phyloP scores from a whole-genome alignment of 2,888 invertebrate species.

The Perdita meconis region DNA sequence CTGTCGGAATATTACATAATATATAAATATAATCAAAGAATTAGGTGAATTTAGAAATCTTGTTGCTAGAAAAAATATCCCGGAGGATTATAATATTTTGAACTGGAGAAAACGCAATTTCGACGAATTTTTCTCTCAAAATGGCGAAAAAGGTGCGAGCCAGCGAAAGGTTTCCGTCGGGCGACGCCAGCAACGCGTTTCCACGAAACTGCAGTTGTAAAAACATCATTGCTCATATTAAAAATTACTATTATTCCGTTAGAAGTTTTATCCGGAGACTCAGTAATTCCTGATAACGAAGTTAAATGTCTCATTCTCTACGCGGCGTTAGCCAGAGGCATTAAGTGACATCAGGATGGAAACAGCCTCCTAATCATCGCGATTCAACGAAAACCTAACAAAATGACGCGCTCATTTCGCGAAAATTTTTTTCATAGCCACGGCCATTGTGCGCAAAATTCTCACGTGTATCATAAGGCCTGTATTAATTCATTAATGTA shows the following conservation, averaged over 20 bases:
- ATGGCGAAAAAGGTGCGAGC: not conserved
- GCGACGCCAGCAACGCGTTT: not conserved
- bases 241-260: constrained; percentile 1
- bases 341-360: not conserved
- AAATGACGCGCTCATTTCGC: constrained; percentile 7
- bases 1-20: no score
- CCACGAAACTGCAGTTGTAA: not conserved
- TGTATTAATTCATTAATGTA: constrained; percentile 13
- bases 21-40: no score
- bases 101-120: not conserved
- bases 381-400: constrained; percentile 42
- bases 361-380: constrained; percentile 14
- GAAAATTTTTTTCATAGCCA: constrained; percentile 19
- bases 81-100: not conserved
- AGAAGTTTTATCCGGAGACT: not conserved
- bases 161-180: constrained; percentile 16
- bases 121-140: not conserved
- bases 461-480: not conserved
- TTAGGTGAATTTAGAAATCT: no score
- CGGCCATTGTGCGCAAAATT: constrained; percentile 10
- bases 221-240: constrained; percentile 3
- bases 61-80: not conserved
- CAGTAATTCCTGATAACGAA: not conserved
- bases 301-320: not conserved
- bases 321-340: not conserved